phyloP scores from a whole-genome alignment of 2,797 vertebrate species.

The Manis javanica region DNA sequence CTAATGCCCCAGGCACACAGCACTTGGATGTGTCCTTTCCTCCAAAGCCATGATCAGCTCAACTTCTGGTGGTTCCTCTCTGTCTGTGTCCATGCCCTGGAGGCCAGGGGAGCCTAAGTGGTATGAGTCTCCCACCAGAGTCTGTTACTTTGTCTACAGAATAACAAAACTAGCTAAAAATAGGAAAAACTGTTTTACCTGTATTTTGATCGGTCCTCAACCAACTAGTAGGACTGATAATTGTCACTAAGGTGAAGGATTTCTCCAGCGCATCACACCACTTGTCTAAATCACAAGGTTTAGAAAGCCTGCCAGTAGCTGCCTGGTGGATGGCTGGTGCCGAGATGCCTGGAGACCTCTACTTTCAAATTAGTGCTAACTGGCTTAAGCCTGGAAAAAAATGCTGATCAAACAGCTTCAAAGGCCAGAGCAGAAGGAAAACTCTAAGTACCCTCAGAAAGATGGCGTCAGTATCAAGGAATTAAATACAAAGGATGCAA shows the following conservation, averaged over 20 bases:
- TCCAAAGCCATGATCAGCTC: not conserved
- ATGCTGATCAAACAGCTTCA: not conserved
- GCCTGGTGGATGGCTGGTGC: not conserved
- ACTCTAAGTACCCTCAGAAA: not conserved
- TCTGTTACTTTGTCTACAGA: not conserved
- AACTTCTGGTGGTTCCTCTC: not conserved
- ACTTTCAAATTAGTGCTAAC: not conserved
- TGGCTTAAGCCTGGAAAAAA: not conserved
- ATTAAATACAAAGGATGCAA: not conserved
- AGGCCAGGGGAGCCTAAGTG: not conserved
- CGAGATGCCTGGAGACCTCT: not conserved
- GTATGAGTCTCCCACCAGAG: not conserved
- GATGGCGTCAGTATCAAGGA: not conserved
- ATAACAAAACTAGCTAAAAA: not conserved
- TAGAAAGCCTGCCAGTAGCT: not conserved
- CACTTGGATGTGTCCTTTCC: not conserved
- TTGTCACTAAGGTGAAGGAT: not conserved
- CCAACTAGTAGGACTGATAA: not conserved
- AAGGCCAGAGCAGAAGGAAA: slow-evolving; percentile 21
- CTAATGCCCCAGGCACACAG: not conserved
- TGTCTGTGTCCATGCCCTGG: not conserved
- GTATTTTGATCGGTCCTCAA: not conserved
- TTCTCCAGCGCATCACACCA: not conserved
- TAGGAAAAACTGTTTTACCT: not conserved
- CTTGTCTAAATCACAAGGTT: not conserved